phyloP scores from a whole-genome alignment of 2,113 vertebrate species.

The Xiphophorus hellerii region DNA sequence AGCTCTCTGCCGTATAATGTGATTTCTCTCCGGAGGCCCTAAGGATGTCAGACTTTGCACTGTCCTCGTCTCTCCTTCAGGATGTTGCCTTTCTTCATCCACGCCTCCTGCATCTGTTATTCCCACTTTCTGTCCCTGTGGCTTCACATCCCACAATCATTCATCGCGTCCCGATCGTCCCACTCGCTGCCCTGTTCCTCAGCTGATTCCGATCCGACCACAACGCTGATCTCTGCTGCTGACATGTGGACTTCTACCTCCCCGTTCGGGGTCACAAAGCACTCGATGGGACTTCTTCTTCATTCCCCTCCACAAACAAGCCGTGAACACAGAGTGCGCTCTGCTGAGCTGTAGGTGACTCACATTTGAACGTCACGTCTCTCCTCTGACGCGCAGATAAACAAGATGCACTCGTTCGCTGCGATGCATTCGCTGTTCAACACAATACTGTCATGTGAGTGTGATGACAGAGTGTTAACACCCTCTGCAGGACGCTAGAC shows the following conservation, averaged over 20 bases:
- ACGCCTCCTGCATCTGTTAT: neutral
- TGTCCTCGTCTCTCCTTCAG: constrained; percentile 27
- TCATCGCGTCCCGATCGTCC: constrained; percentile 44
- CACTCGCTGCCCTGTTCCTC: constrained; percentile 45
- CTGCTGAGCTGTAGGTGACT: constrained; percentile 48
- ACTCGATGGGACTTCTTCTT: constrained; percentile 20
- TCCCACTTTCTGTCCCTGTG: neutral
- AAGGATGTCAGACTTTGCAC: constrained; percentile 34
- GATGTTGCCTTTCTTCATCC: constrained; percentile 12
- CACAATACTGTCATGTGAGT: constrained; percentile 9
- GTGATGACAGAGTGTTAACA: constrained; percentile 17
- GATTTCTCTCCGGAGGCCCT: constrained; percentile 39
- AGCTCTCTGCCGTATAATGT: constrained; percentile 38
- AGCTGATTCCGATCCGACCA: constrained; percentile 37
- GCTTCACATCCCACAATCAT: constrained; percentile 8
- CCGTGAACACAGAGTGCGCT: neutral
- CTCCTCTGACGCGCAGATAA: constrained; percentile 9
- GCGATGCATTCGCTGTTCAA: neutral
- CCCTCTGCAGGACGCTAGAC: constrained; percentile 5
- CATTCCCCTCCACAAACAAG: constrained; percentile 23
- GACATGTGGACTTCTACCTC: constrained; percentile 38
- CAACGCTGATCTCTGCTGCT: constrained; percentile 40
- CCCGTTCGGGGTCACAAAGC: constrained; percentile 41
- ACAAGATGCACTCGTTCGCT: constrained; percentile 2
- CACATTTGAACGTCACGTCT: constrained; percentile 28